A percentile compares a stretch with the other conserved stretches of the same genome.
Evolutionary conservation across 2,113 vertebrate species (phyloP).

Genomic region (Centropus unirufus): DNA sequence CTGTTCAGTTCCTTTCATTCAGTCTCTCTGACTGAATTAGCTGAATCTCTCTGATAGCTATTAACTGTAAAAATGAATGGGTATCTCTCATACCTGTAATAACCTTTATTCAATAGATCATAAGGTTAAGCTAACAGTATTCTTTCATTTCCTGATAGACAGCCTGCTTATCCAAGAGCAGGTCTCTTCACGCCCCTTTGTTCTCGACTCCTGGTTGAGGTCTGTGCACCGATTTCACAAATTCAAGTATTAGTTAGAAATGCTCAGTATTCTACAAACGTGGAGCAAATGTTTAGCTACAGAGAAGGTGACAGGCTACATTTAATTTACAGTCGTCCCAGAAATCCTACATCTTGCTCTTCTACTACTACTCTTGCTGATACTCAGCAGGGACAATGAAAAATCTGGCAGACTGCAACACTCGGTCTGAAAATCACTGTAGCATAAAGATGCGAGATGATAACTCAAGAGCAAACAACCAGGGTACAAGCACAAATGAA

Average conservation of each 20-base stretch:
- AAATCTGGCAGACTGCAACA: not conserved
- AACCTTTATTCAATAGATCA: not conserved
- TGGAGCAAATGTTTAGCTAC: not conserved
- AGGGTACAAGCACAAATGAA: not conserved
- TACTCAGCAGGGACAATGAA: not conserved
- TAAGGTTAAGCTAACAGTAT: not conserved
- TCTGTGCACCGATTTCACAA: not conserved
- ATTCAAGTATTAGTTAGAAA: not conserved
- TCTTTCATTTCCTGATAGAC: not conserved
- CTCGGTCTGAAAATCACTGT: not conserved
- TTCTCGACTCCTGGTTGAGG: not conserved
- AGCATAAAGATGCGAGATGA: not conserved
- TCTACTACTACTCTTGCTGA: not conserved
- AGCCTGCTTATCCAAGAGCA: not conserved
- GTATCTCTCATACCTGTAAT: not conserved
- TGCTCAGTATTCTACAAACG: not conserved
- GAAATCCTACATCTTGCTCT: not conserved
- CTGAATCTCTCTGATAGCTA: not conserved
- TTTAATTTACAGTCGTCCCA: not conserved
- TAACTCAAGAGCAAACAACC: not conserved
- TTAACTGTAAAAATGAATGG: not conserved
- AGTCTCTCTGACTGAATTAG: not conserved
- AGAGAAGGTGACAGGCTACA: not conserved
- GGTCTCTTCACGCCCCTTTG: not conserved
- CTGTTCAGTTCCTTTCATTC: not conserved